These are phyloP conservation scores for Tyrophagus putrescentiae DNA, from an alignment of 1,140 invertebrate species.

Conservation along the genomic window DNA sequence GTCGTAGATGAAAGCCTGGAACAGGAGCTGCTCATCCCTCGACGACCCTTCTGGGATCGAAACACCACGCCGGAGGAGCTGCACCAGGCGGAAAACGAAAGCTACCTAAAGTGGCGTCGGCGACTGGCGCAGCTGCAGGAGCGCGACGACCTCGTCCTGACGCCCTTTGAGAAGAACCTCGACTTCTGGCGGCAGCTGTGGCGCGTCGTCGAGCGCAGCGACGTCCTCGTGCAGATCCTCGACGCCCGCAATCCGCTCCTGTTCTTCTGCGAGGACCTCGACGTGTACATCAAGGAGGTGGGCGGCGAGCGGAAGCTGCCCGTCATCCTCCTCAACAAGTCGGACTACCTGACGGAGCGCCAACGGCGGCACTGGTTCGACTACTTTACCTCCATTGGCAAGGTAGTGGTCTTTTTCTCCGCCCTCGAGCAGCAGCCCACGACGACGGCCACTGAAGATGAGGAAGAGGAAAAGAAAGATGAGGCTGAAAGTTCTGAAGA, in stretches of 20 bases:
- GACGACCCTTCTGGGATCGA: constrained; percentile 64
- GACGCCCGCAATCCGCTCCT: constrained; percentile 91
- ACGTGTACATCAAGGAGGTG: constrained; percentile 76
- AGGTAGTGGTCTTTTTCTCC: constrained; percentile 68
- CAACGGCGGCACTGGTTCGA: constrained; percentile 72
- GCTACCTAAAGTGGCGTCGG: constrained; percentile 76
- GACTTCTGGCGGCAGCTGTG: constrained; percentile 98
- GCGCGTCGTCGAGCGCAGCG: constrained; percentile 87
- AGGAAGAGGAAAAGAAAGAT: too few species aligned
- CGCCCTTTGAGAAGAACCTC: constrained; percentile 94
- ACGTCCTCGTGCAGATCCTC: constrained; percentile 86
- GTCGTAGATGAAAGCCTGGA: constrained; percentile 54
- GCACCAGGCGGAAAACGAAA: constrained; percentile 53
- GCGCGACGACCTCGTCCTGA: constrained; percentile 60
- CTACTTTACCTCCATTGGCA: constrained; percentile 56
- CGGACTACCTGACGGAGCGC: constrained; percentile 70
- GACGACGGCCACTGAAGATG: too few species aligned
- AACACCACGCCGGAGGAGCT: constrained; percentile 63
- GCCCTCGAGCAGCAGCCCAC: constrained; percentile 42
- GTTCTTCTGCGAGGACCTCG: constrained; percentile 86
- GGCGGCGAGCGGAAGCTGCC: constrained; percentile 56
- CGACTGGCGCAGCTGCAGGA: constrained; percentile 62
- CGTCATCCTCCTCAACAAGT: constrained; percentile 84
- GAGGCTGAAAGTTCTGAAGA: too few species aligned
- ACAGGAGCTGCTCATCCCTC: constrained; percentile 54